These are phyloP conservation scores for Catostomus latipinnis DNA, from an alignment of 2,797 vertebrate species.

Conservation along the genomic window DNA sequence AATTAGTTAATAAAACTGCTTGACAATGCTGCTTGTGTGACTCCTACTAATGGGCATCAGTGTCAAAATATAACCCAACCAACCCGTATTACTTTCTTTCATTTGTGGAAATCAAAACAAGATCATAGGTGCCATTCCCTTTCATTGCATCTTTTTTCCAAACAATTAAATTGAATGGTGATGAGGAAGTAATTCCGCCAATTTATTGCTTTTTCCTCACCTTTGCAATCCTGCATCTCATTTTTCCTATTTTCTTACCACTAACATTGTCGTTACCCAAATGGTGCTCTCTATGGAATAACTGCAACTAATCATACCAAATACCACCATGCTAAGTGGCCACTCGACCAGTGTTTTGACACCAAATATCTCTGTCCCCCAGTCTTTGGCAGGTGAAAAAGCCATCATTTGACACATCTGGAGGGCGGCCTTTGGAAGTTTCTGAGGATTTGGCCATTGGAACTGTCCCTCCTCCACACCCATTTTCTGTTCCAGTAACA, in stretches of 20 bases:
- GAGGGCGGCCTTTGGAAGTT: constrained; percentile 47
- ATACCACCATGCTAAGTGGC: constrained; percentile 40
- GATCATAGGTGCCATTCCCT: no score
- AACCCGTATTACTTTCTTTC: no score
- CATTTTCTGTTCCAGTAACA: constrained; percentile 69
- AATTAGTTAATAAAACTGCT: neutral
- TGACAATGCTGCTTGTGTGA: neutral
- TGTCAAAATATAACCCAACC: neutral
- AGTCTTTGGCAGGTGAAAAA: constrained; percentile 64
- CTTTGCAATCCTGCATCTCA: constrained; percentile 28
- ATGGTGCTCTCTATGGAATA: constrained; percentile 7
- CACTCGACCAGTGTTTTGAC: constrained; percentile 59
- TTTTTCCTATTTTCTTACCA: constrained; percentile 40
- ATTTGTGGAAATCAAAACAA: no score
- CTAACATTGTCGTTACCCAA: constrained; percentile 33
- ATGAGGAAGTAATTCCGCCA: neutral
- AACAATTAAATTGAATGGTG: no score
- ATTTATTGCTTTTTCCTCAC: constrained; percentile 13
- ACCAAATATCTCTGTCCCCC: constrained; percentile 71
- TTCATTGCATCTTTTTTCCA: no score
- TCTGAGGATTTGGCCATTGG: constrained; percentile 67
- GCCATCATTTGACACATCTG: constrained; percentile 23
- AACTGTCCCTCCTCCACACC: constrained; percentile 79
- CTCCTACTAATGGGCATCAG: neutral
- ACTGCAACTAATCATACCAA: constrained; percentile 17